Conservation (phyloP, 2,113 vertebrate genomes). For the Typhlomys cinereus region DNA sequence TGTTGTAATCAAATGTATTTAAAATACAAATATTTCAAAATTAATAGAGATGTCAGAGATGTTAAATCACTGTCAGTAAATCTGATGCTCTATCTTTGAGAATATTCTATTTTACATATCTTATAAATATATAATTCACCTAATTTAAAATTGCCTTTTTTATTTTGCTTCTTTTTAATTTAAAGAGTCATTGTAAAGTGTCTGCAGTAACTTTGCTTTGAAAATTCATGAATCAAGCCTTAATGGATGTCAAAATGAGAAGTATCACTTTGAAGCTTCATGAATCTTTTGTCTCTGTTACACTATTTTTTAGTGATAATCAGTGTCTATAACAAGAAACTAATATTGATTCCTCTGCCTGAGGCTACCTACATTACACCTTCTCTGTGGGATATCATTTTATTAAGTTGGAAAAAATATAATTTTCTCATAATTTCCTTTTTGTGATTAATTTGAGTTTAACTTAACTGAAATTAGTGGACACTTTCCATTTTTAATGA, state of each 20-base stretch:
- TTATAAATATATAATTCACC: background rate
- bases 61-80: background rate
- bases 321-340: conserved; percentile 54
- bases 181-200: background rate
- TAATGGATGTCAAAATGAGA: conserved; percentile 58
- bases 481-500: background rate
- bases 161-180: background rate
- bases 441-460: background rate
- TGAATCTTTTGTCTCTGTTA: conserved; percentile 53
- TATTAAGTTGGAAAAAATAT: background rate
- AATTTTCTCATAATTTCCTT: background rate
- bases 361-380: background rate
- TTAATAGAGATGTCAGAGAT: background rate
- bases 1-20: background rate
- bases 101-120: background rate
- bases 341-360: background rate
- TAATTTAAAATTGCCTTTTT: background rate
- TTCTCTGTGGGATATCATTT: background rate
- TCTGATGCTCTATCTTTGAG: background rate
- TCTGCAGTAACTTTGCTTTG: conserved; percentile 14
- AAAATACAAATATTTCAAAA: background rate
- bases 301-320: conserved; percentile 30
- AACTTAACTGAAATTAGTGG: background rate
- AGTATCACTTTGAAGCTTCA: conserved; percentile 45
- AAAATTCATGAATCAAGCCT: conserved; percentile 44